A percentile compares a stretch with the other conserved stretches of the same genome.
These are phyloP conservation scores for Pomatostomus ruficeps DNA, from an alignment of 2,113 vertebrate genomes.

Conservation along the genomic window DNA sequence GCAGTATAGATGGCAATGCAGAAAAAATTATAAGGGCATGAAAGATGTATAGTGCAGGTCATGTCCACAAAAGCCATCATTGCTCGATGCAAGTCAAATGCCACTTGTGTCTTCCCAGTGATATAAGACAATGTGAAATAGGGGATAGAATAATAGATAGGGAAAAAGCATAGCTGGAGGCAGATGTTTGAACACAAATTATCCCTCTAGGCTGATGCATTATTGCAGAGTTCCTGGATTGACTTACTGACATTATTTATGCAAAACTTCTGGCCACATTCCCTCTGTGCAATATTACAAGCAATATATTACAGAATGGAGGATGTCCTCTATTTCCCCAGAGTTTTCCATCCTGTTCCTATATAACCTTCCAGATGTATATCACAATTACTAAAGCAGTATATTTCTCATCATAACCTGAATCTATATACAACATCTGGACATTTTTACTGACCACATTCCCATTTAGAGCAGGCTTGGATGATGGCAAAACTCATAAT, in stretches of 20 bases:
- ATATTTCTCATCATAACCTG: background rate
- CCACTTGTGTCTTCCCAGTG: conserved; percentile 25
- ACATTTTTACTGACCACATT: background rate
- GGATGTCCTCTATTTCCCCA: background rate
- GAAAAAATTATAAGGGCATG: background rate
- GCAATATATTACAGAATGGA: background rate
- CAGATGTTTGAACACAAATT: conserved; percentile 45
- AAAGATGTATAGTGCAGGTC: background rate
- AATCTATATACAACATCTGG: background rate
- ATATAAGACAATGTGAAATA: conserved; percentile 7
- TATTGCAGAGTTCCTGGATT: background rate
- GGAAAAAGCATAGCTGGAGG: background rate
- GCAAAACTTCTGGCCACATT: conserved; percentile 43
- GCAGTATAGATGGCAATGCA: background rate
- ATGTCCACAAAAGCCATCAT: background rate
- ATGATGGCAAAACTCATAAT: background rate
- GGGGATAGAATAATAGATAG: background rate
- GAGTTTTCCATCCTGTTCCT: background rate
- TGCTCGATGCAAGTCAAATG: background rate
- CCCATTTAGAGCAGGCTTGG: background rate
- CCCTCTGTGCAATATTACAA: background rate
- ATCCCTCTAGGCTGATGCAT: conserved; percentile 3
- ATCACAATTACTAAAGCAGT: background rate
- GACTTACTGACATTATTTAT: conserved; percentile 30
- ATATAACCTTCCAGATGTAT: background rate